Evolutionary conservation across 2,113 vertebrate genomes (phyloP).

Genomic region (Hydrochoerus hydrochaeris): DNA sequence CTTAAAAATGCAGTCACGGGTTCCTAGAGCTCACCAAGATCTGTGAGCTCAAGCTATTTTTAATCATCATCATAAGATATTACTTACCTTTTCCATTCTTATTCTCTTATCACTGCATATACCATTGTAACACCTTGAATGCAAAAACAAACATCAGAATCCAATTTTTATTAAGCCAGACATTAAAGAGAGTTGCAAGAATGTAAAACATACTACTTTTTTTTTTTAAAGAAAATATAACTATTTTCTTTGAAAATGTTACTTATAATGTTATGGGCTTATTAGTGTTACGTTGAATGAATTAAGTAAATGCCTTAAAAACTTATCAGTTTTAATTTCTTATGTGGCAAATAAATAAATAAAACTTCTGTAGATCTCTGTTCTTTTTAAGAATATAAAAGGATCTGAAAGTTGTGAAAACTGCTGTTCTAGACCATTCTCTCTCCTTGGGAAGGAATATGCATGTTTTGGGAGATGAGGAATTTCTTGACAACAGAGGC

Average conservation of each 20-base stretch:
- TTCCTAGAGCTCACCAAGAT: neutral
- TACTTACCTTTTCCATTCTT: neutral
- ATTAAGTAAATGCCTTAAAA: constrained; percentile 30
- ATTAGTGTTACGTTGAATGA: constrained; percentile 24
- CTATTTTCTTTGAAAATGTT: constrained; percentile 29
- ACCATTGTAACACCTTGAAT: neutral
- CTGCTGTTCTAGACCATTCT: neutral
- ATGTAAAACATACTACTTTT: neutral
- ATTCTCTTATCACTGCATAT: neutral
- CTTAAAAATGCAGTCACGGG: neutral
- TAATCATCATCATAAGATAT: neutral
- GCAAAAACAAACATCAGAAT: neutral
- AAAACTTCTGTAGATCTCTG: neutral
- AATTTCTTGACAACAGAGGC: neutral
- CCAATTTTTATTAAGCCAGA: neutral
- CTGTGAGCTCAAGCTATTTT: neutral
- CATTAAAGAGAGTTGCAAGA: neutral
- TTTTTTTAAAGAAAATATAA: constrained; percentile 22
- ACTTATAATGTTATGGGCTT: neutral
- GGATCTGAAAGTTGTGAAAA: neutral
- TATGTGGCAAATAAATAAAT: neutral
- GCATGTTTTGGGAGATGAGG: neutral
- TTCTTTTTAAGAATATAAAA: constrained; percentile 15
- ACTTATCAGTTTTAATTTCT: neutral
- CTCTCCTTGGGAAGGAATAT: neutral